phyloP scores from a whole-genome alignment of 2,888 invertebrate genomes.

The Heteromyza rotundicornis region DNA sequence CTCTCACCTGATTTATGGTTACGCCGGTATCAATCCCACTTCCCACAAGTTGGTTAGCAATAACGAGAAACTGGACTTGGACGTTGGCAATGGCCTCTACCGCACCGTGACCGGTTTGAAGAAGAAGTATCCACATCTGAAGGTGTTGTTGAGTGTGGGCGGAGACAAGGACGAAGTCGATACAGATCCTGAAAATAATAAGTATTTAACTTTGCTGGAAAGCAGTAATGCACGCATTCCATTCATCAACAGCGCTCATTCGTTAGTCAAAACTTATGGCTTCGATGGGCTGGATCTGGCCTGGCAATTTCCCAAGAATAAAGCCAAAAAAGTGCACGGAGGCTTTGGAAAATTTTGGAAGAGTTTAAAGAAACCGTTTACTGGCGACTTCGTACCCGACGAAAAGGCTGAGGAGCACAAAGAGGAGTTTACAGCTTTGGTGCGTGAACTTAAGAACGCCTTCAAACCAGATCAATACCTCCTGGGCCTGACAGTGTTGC shows the following conservation, averaged over 20 bases:
- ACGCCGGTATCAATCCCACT: slow-evolving; percentile 75
- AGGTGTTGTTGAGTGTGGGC: slow-evolving; percentile 77
- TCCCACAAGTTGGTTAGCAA: slow-evolving; percentile 74
- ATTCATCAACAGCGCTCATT: slow-evolving; percentile 78
- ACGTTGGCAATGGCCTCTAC: slow-evolving; percentile 74
- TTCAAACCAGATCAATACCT: slow-evolving; percentile 74
- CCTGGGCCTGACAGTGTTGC: slow-evolving; percentile 73
- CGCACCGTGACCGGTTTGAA: slow-evolving; percentile 74
- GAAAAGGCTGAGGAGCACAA: slow-evolving; percentile 82
- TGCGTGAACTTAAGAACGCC: slow-evolving; percentile 76
- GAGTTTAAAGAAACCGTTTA: slow-evolving; percentile 76
- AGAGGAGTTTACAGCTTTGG: slow-evolving; percentile 78
- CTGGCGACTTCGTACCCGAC: slow-evolving; percentile 74
- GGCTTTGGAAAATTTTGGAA: slow-evolving; percentile 74
- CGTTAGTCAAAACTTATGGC: slow-evolving; percentile 75
- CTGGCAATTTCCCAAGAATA: slow-evolving; percentile 83
- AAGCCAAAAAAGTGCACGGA: slow-evolving; percentile 77
- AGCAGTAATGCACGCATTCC: slow-evolving; percentile 75
- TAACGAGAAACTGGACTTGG: slow-evolving; percentile 76
- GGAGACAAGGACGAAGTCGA: slow-evolving; percentile 76
- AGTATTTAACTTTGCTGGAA: slow-evolving; percentile 77
- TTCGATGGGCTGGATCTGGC: slow-evolving; percentile 89
- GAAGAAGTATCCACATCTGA: slow-evolving; percentile 72
- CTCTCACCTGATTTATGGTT: slow-evolving; percentile 80
- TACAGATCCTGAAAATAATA: slow-evolving; percentile 67